These are phyloP conservation scores for Anagrus nilaparvatae DNA, from an alignment of 1,140 invertebrate genomes.

Conservation along the genomic window DNA sequence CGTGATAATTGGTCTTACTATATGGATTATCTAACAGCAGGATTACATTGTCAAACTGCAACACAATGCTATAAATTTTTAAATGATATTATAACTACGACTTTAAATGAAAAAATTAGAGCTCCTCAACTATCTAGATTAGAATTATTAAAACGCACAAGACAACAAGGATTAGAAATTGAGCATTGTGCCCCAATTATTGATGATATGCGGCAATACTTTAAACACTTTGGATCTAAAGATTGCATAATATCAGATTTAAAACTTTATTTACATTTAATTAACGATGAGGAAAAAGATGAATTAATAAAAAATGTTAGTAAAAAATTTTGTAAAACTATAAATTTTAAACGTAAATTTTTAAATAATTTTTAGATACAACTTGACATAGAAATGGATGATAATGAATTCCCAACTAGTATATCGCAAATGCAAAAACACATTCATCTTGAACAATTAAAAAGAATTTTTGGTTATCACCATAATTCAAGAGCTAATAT, in stretches of 20 bases:
- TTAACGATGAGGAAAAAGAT: slow-evolving; percentile 35
- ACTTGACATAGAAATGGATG: slow-evolving; percentile 28
- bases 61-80: slow-evolving; percentile 57
- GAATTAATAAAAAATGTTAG: slow-evolving; percentile 32
- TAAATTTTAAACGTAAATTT: too few species aligned
- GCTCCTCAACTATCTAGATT: slow-evolving; percentile 75
- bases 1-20: slow-evolving; percentile 69
- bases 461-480: slow-evolving; percentile 56
- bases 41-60: slow-evolving; percentile 44
- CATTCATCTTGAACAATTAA: slow-evolving; percentile 58
- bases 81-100: slow-evolving; percentile 28
- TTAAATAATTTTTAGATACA: slow-evolving; percentile 28
- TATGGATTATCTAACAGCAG: slow-evolving; percentile 58
- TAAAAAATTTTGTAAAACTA: slow-evolving; percentile 1
- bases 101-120: slow-evolving; percentile 45
- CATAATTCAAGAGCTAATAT: slow-evolving; percentile 28
- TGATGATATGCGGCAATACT: slow-evolving; percentile 67
- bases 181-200: slow-evolving; percentile 46
- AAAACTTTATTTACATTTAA: slow-evolving; percentile 54
- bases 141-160: slow-evolving; percentile 54
- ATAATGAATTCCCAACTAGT: slow-evolving; percentile 27
- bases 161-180: slow-evolving; percentile 23
- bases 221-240: slow-evolving; percentile 71
- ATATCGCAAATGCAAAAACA: slow-evolving; percentile 61
- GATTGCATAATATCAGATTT: slow-evolving; percentile 70